These are phyloP conservation scores for Melopsittacus undulatus DNA, from an alignment of 2,797 vertebrate species.

Conservation along the genomic window DNA sequence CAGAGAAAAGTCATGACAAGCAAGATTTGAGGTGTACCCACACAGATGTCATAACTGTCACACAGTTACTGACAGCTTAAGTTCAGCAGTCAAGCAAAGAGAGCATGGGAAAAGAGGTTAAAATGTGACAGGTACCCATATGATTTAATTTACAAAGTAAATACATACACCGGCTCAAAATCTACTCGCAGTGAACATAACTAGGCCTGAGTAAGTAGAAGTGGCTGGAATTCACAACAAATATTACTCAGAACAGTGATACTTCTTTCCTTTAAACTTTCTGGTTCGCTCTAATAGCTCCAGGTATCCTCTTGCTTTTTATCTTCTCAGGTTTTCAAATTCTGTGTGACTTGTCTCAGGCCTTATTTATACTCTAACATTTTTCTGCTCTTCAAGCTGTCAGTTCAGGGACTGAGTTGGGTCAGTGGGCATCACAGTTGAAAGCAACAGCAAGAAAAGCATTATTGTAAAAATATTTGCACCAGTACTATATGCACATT, in stretches of 20 bases:
- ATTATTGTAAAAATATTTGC: background rate
- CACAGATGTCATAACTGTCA: accelerated
- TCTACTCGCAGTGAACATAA: background rate
- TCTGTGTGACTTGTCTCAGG: background rate
- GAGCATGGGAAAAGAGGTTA: background rate
- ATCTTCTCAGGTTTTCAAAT: background rate
- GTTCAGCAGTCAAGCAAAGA: background rate
- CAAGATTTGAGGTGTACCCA: background rate
- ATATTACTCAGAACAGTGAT: background rate
- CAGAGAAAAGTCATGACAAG: background rate
- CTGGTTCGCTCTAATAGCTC: background rate
- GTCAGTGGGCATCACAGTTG: background rate
- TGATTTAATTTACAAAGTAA: background rate
- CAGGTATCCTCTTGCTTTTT: background rate
- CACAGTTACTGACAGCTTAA: background rate
- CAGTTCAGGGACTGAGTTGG: background rate
- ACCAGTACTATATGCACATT: background rate
- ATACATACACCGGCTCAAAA: background rate
- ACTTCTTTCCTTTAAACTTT: background rate
- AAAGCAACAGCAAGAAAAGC: background rate
- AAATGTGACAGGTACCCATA: background rate
- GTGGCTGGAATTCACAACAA: background rate
- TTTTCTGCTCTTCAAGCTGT: background rate
- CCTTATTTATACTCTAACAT: background rate
- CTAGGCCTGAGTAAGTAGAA: background rate